Base-by-base conservation (phyloP, 2,797 vertebrate species). In the Melanotaenia parkinsoni region DNA sequence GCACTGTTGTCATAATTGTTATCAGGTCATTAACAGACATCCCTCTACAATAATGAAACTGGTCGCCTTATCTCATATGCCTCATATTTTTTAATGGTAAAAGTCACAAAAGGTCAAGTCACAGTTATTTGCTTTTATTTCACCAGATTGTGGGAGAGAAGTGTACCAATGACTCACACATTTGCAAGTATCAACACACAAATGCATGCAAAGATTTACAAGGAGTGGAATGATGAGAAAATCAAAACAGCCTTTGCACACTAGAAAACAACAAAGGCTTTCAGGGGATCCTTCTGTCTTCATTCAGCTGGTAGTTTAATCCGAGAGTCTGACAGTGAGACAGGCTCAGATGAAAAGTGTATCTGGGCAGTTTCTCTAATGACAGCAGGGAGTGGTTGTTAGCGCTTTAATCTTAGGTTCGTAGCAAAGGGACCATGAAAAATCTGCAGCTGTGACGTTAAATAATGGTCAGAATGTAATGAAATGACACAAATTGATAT, bases 401-500 rank as follows among this genome's bases (percentile, higher is more conserved):
- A 89, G 70, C 67, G 82, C 81, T 90, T 85, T 89, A 85, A 91
- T 93, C 87, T 90, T 54, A 61, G 76, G 61, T 87, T 81, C 78
- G 53, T 63, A 84, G 79, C 81, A 82, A 63, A 77, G 65, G 66
- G 77, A 78, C 82, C 79, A 89, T 88, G 75, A 87, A 81, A 67
- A 81, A 84, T 87, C 67, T 88, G 63, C 66, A 66, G 72, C 68
- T 84, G 69, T 81, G 80, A 88, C 89, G 80, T 84, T 86, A 90
- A 91, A 85, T 89, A 90, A 93, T 89, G 85, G 77, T 85, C 33
- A 82, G 67, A 76, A 68, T 88, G 74, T 92, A 91, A 93, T 89
- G 82, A 93, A 92, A 71, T 86, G 86, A 88, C 88, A 77, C 83
- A 87, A 88, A 93, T 87, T 90, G 84, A 90, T 92, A 93, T 91